Conservation (phyloP, 2,113 vertebrate genomes). For the Caloenas nicobarica region DNA sequence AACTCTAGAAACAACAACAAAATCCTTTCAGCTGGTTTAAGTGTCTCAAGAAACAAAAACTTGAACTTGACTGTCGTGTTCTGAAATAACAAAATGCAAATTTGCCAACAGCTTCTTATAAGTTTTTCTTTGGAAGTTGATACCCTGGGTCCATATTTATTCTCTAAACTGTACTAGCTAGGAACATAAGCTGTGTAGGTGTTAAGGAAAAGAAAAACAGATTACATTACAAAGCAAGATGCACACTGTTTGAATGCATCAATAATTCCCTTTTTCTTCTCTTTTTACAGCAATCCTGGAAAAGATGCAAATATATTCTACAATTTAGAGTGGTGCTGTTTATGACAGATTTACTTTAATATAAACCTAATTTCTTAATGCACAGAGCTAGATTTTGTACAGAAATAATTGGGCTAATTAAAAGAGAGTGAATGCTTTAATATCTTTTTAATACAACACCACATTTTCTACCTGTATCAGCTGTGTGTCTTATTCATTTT, state of each 20-base stretch:
- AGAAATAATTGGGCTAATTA: slow-evolving; percentile 60
- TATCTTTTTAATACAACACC: not conserved
- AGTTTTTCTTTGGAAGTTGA: slow-evolving; percentile 35
- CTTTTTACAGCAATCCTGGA: slow-evolving; percentile 2
- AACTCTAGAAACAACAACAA: not conserved
- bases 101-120: slow-evolving; percentile 24
- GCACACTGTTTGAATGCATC: slow-evolving; percentile 51
- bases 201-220: slow-evolving; percentile 59
- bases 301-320: slow-evolving; percentile 38
- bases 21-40: not conserved
- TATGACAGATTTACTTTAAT: slow-evolving; percentile 55
- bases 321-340: not conserved
- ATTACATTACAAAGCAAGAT: slow-evolving; percentile 60
- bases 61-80: not conserved
- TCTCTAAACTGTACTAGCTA: slow-evolving; percentile 50
- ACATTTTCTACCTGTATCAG: slow-evolving; percentile 17
- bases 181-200: slow-evolving; percentile 73
- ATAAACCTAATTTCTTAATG: slow-evolving; percentile 9
- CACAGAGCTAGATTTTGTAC: slow-evolving; percentile 2
- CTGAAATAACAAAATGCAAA: slow-evolving; percentile 34
- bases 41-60: not conserved
- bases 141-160: slow-evolving; percentile 31
- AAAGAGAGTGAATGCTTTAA: slow-evolving; percentile 47
- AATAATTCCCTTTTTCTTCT: slow-evolving; percentile 47
- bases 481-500: not conserved